A percentile compares a stretch with the other conserved stretches of the same genome.
phyloP scores from a whole-genome alignment of 2,888 invertebrate species.

The Clanis bilineata region DNA sequence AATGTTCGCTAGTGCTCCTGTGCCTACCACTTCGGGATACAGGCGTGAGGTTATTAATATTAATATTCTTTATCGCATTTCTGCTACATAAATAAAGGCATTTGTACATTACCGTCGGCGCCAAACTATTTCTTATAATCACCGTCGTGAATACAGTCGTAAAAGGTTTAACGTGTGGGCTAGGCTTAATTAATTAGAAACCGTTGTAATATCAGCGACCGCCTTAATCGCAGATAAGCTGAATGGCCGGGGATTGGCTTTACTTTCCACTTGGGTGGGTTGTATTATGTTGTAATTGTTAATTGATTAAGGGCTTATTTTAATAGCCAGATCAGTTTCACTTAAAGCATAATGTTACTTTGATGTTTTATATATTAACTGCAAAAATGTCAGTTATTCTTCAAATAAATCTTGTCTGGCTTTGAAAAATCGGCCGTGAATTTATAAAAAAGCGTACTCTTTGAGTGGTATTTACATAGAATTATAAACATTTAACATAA shows the following conservation, averaged over 20 bases:
- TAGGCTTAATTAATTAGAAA: constrained; percentile 75
- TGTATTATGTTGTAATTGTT: neutral
- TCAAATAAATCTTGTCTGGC: too few relatives aligned
- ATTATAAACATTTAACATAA: too few relatives aligned
- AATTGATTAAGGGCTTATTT: neutral
- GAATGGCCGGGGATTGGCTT: constrained; percentile 45
- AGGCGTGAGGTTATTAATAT: too few relatives aligned
- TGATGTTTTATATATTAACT: too few relatives aligned
- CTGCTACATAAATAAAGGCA: neutral
- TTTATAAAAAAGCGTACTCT: too few relatives aligned
- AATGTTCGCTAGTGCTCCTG: too few relatives aligned
- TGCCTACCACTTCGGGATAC: too few relatives aligned
- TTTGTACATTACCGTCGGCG: neutral
- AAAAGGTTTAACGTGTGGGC: constrained; percentile 75
- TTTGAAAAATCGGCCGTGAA: too few relatives aligned
- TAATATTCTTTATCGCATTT: neutral
- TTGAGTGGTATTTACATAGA: too few relatives aligned
- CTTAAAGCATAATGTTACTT: too few relatives aligned
- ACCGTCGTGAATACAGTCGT: constrained; percentile 41
- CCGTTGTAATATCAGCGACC: constrained; percentile 60
- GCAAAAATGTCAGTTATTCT: too few relatives aligned
- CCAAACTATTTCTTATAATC: constrained; percentile 6
- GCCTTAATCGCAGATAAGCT: constrained; percentile 34
- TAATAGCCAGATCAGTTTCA: too few relatives aligned
- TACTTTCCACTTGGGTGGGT: neutral